A percentile compares a stretch with the other conserved stretches of the same genome.
Conservation (phyloP, 2,888 invertebrate genomes). For the Perizoma flavofasciatum region DNA sequence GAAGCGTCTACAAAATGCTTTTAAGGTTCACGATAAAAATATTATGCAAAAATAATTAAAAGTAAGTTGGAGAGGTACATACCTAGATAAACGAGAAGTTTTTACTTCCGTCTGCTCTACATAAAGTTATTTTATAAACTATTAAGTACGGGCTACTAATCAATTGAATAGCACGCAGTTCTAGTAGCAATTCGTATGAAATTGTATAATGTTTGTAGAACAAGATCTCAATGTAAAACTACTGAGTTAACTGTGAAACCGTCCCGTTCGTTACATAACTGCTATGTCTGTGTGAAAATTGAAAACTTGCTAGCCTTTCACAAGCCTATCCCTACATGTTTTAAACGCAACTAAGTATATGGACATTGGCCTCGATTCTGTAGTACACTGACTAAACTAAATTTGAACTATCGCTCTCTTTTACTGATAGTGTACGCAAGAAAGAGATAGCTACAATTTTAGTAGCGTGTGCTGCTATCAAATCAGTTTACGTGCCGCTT, state of each 20-base stretch:
- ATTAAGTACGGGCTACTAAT: not conserved
- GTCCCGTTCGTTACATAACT: constrained; percentile 31
- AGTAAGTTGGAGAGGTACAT: too few species aligned
- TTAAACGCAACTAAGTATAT: constrained; percentile 12
- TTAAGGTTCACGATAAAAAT: too few species aligned
- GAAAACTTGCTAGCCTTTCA: constrained; percentile 38
- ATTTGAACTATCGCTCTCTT: too few species aligned
- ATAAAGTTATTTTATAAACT: not conserved
- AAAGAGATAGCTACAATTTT: too few species aligned
- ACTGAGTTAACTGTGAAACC: constrained; percentile 19
- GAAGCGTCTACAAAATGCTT: too few species aligned
- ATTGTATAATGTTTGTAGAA: constrained; percentile 26
- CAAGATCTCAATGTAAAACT: constrained; percentile 28
- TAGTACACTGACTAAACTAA: too few species aligned
- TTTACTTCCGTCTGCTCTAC: not conserved
- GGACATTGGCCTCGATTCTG: too few species aligned
- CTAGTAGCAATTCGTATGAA: constrained; percentile 10
- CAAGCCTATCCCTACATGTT: constrained; percentile 24
- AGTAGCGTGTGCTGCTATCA: too few species aligned
- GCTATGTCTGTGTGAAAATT: constrained; percentile 36
- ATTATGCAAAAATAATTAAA: too few species aligned
- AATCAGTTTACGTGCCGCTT: too few species aligned
- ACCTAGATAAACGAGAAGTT: too few species aligned
- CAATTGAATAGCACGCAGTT: constrained; percentile 8
- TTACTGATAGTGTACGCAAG: too few species aligned